Conservation (phyloP, 1,140 invertebrate species). For the Megathymus violae region DNA sequence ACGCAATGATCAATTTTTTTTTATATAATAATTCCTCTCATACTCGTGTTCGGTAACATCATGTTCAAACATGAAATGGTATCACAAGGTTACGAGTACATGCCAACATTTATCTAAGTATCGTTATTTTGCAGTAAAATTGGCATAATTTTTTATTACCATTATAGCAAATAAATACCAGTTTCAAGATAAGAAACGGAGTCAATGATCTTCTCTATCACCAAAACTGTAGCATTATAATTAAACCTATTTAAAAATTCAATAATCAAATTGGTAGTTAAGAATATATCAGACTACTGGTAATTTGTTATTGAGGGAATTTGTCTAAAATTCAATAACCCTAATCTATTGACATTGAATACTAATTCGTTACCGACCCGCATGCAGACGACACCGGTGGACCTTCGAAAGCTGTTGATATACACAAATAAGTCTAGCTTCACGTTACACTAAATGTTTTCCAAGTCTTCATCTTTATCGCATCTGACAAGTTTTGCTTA, state of each 20-base stretch:
- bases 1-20: too few relatives aligned
- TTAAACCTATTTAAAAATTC: background rate
- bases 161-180: too few relatives aligned
- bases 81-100: too few relatives aligned
- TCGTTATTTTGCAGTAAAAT: too few relatives aligned
- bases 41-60: too few relatives aligned
- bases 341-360: constrained; percentile 20
- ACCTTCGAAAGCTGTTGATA: constrained; percentile 5
- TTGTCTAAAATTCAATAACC: constrained; percentile 3
- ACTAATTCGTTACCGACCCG: constrained; percentile 13
- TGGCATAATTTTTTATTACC: too few relatives aligned
- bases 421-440: constrained; percentile 7
- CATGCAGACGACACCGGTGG: constrained; percentile 5
- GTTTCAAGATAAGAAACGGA: background rate
- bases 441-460: background rate
- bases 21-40: too few relatives aligned
- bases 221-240: background rate
- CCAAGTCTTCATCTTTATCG: too few relatives aligned
- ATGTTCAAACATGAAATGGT: too few relatives aligned
- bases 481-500: too few relatives aligned
- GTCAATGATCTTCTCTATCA: background rate
- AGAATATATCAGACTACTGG: background rate
- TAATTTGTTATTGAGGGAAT: constrained; percentile 15
- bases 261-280: background rate
- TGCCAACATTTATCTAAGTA: too few relatives aligned